Base-by-base conservation (phyloP, 2,888 invertebrate genomes). In the Mesodorylaimus sp. region DNA sequence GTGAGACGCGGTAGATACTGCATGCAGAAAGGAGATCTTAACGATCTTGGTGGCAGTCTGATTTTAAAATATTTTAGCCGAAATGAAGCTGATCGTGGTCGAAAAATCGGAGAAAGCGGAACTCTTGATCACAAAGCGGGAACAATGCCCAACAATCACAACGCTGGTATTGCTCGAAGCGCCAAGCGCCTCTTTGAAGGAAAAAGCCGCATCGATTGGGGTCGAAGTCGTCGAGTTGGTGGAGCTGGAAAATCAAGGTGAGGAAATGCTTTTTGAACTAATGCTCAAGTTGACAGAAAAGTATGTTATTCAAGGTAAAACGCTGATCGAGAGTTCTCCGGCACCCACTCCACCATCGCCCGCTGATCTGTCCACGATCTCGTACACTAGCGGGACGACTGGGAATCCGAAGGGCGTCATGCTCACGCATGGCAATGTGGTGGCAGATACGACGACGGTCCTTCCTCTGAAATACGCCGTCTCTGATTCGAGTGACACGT, bases 341-440 rank as follows among this genome's bases (percentile, higher is more conserved):
- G n/a, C n/a, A n/a, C n/a, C n/a, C n/a, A n/a, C n/a, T n/a, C 62
- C 62, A 5, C 55, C 60, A 27, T 59, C 57, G 42, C 59, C 64
- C 23, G 58, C 58, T 41, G 66, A 66, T 55, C 47, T 64, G 23
- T 61, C 60, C 50, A 60, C 63, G 29, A 55, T 67, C 52, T 57
- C 39, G 19, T 53, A 55, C 26, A 53, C 54, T 2, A 54, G 50
- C 43, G 53, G 53, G 16, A 88, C 88, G 10, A 88, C 87, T 16
- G 91, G 91, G 2, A 82, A 83, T 72, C 91, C 93, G 1, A 89
- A 95, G 71, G 95, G 95, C 47, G 89, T 87, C 27, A 88, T 95
- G 86, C 70, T 97, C 61, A 86, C 88, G 1, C 95, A 97, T 68
- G 83, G 82, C 66, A 93, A 93, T 68, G 80, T 88, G 25, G 80